Conservation (phyloP, 2,888 invertebrate species). For the Pseudococcus viburni region DNA sequence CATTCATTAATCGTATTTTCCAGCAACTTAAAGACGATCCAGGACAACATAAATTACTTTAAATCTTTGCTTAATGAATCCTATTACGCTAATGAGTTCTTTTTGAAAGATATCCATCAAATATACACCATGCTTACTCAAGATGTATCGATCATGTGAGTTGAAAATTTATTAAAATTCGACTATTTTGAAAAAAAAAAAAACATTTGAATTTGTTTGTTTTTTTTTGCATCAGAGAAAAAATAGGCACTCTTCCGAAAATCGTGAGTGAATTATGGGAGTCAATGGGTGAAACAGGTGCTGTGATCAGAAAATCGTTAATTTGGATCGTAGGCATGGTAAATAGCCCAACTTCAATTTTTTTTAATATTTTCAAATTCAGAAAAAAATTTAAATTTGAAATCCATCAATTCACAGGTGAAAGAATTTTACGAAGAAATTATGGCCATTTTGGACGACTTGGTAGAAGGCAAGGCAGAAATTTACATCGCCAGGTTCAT, state of each 20-base stretch:
- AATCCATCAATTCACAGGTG: slow-evolving; percentile 71
- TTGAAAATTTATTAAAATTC: slow-evolving; percentile 47
- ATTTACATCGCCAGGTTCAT: slow-evolving; percentile 80
- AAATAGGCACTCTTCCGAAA: slow-evolving; percentile 84
- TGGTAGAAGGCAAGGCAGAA: slow-evolving; percentile 83
- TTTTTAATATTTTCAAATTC: not conserved
- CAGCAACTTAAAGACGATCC: slow-evolving; percentile 69
- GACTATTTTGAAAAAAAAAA: not conserved
- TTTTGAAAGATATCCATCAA: slow-evolving; percentile 83
- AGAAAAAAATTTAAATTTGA: not conserved
- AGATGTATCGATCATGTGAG: slow-evolving; percentile 80
- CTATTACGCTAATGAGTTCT: slow-evolving; percentile 86
- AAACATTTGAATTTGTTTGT: no score
- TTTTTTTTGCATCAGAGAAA: slow-evolving; percentile 67
- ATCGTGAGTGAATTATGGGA: slow-evolving; percentile 88
- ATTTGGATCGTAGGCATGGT: slow-evolving; percentile 81
- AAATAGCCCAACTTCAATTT: slow-evolving; percentile 68
- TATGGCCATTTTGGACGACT: slow-evolving; percentile 78
- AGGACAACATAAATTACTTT: slow-evolving; percentile 73
- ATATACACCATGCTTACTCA: slow-evolving; percentile 81
- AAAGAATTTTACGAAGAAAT: slow-evolving; percentile 81
- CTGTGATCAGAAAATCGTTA: slow-evolving; percentile 83
- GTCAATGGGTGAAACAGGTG: slow-evolving; percentile 87
- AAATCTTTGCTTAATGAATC: slow-evolving; percentile 82
- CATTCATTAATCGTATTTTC: slow-evolving; percentile 59